phyloP scores from a whole-genome alignment of 2,113 vertebrate genomes.

The Motacilla alba region DNA sequence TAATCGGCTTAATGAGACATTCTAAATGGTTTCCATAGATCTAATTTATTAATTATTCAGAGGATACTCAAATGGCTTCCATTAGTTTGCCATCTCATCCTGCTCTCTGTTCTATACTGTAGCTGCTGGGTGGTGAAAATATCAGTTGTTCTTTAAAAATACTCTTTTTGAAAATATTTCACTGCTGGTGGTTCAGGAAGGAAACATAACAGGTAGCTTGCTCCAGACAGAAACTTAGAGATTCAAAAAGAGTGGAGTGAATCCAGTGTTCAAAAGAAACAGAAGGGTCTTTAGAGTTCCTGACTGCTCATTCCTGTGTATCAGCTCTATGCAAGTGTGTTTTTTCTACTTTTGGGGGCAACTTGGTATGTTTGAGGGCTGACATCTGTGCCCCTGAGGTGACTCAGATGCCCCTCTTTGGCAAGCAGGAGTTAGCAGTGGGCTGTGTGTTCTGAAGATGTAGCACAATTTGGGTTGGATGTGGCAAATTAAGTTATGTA shows the following conservation, averaged over 20 bases:
- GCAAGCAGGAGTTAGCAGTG: not conserved
- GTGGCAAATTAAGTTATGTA: not conserved
- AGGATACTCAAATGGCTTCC: not conserved
- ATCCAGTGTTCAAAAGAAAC: not conserved
- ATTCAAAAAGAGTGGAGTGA: not conserved
- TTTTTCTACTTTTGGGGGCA: not conserved
- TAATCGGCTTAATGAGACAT: conserved; percentile 7
- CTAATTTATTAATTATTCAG: conserved; percentile 41
- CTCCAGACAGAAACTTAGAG: not conserved
- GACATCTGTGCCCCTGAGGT: not conserved
- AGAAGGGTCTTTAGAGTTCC: not conserved
- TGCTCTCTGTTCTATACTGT: accelerated
- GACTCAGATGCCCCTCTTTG: accelerated
- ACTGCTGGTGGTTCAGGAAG: not conserved
- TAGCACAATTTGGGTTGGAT: not conserved
- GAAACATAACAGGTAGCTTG: not conserved
- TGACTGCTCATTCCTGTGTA: not conserved
- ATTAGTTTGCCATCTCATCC: not conserved
- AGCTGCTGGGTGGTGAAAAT: not conserved
- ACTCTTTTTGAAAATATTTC: not conserved
- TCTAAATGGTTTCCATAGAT: not conserved
- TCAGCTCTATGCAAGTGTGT: not conserved
- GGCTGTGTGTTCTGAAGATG: not conserved
- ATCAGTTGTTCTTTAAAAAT: not conserved
- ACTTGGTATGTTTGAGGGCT: not conserved